Evolutionary conservation across 2,113 vertebrate species (phyloP).

Genomic region (Erythrolamprus reginae): DNA sequence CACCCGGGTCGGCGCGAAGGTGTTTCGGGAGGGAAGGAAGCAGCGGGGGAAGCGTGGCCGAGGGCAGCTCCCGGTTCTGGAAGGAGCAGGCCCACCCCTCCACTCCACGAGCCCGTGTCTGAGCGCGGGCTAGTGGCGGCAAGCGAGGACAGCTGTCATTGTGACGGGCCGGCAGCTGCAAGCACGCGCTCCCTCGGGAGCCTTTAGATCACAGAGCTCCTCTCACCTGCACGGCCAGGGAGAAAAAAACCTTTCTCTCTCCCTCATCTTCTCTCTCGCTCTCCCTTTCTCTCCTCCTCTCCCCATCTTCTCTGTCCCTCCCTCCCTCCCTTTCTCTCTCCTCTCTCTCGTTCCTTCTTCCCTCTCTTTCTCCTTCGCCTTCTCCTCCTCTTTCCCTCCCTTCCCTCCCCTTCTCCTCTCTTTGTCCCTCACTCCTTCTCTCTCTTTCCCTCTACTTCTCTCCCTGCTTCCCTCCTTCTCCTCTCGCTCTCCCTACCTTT

Average conservation of each 20-base stretch:
- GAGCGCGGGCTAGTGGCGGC: neutral
- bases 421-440: too few relatives aligned
- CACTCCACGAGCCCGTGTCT: neutral
- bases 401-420: accelerated
- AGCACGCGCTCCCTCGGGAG: neutral
- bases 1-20: neutral
- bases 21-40: neutral
- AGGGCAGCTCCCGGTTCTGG: neutral
- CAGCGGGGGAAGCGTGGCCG: neutral
- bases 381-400: too few relatives aligned
- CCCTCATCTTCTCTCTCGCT: too few relatives aligned
- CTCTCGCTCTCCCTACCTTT: too few relatives aligned
- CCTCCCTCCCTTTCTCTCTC: too few relatives aligned
- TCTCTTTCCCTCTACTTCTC: accelerated
- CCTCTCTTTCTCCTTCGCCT: too few relatives aligned
- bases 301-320: too few relatives aligned
- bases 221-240: neutral
- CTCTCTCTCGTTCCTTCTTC: too few relatives aligned
- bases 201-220: neutral
- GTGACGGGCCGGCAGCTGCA: neutral
- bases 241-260: too few relatives aligned
- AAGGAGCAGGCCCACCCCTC: neutral
- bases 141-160: neutral
- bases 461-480: too few relatives aligned
- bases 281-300: too few relatives aligned